Evolutionary conservation across 1,140 invertebrate genomes (phyloP), one percentile per base, ranked within the genome.

Genomic region (Diorhabda elongata): DNA sequence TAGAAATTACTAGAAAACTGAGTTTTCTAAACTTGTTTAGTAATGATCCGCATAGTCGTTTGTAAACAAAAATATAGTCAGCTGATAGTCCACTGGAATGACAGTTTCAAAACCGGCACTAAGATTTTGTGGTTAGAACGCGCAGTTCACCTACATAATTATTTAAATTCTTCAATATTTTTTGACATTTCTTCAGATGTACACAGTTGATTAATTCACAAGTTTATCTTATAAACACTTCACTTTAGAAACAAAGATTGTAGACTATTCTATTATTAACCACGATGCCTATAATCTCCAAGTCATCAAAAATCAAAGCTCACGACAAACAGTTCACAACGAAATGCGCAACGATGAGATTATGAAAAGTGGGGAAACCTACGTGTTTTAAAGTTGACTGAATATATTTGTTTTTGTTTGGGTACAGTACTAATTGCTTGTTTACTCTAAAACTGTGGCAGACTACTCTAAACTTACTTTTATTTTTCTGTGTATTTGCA

Each of bases 51-150:
- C 42, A 61, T 61, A 61, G n/a, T 61, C 9, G 11, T 11, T 61
- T 61, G 59, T 61, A 61, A 42, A 61, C 42, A 61, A 44, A 68
- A 26, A 11, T 42, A 61, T 58, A 66, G 58, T 60, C 67, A 68
- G 67, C 67, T 68, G 67, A 62, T 68, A 42, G 59, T 43, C 43
- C 57, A 42, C 2, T n/a, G 5, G 42, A 26, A 11, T 68, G 67
- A 68, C 67, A 68, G 67, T 57, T 68, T 58, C n/a, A 3, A 64
- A 45, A 57, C 67, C 61, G 59, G 67, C 59, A 47, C 59, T 11
- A 62, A 2, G 56, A 62, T 43, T 68, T 68, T 68, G 59, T 45
- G 67, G 67, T 68, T 68, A 68, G 61, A 44, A 11, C 56, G 8
- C 61, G 41, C 67, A 61, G 26, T 61, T 43, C n/a, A 61, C 9